Percentiles rank a stretch among this genome's conserved stretches.
Conservation (phyloP, 2,888 invertebrate genomes). For the Abscondita cerata region DNA sequence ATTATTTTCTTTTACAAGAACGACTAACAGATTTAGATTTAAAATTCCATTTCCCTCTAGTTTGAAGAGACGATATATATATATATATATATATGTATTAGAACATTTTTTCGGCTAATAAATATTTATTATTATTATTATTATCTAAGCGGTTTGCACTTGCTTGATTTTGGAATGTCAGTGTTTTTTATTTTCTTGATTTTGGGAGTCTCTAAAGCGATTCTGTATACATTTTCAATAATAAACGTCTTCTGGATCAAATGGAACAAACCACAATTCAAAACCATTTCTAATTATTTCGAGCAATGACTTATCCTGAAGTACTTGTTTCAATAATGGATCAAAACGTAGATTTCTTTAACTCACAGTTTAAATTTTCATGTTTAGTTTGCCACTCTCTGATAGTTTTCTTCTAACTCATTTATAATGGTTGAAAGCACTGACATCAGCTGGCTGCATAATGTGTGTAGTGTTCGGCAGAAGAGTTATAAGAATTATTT, state of each 20-base stretch:
- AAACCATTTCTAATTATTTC: background rate
- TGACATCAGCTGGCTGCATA: conserved; percentile 45
- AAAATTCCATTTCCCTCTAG: no score
- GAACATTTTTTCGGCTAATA: no score
- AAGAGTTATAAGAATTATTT: conserved; percentile 36
- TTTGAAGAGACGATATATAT: no score
- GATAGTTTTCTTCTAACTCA: conserved; percentile 42
- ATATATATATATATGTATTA: no score
- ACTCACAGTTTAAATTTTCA: background rate
- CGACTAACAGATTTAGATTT: no score
- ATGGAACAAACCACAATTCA: background rate
- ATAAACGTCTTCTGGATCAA: background rate
- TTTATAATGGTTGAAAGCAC: conserved; percentile 46
- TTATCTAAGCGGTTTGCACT: no score
- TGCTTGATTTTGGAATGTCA: no score
- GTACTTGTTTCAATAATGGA: background rate
- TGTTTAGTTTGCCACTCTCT: background rate
- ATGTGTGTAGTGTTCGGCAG: conserved; percentile 39
- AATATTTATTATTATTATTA: no score
- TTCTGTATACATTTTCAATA: background rate
- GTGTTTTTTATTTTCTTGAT: no score
- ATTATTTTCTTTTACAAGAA: no score
- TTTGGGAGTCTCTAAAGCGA: background rate
- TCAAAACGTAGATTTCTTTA: background rate
- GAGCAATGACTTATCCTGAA: background rate